phyloP scores from a whole-genome alignment of 2,113 vertebrate species.

The Thalassoma bifasciatum region DNA sequence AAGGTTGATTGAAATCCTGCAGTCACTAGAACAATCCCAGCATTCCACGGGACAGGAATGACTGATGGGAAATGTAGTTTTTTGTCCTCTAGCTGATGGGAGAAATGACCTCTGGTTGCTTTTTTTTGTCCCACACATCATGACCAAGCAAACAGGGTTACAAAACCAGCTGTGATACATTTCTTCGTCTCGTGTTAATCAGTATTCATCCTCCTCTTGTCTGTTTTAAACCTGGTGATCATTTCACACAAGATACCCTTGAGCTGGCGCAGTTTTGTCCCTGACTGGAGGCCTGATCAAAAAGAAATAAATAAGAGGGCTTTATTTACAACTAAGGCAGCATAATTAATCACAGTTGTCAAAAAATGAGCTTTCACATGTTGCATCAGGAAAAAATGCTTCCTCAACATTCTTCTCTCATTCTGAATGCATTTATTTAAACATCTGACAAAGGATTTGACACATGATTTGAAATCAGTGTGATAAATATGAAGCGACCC shows the following conservation, averaged over 20 bases:
- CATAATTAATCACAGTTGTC: too few relatives aligned
- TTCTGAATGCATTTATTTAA: too few relatives aligned
- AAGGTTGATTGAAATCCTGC: slow-evolving; percentile 74
- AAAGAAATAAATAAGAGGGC: slow-evolving; percentile 38
- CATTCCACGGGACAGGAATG: slow-evolving; percentile 56
- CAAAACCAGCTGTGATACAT: slow-evolving; percentile 1
- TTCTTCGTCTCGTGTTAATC: background rate
- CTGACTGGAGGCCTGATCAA: slow-evolving; percentile 45
- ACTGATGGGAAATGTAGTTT: slow-evolving; percentile 62
- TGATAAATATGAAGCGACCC: too few relatives aligned
- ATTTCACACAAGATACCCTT: slow-evolving; percentile 48
- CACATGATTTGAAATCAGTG: too few relatives aligned
- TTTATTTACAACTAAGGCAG: too few relatives aligned
- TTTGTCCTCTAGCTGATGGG: background rate
- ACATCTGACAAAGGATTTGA: too few relatives aligned
- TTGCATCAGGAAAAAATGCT: too few relatives aligned
- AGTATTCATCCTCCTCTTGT: background rate
- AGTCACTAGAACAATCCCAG: slow-evolving; percentile 69
- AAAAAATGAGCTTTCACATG: too few relatives aligned
- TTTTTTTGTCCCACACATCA: slow-evolving; percentile 18
- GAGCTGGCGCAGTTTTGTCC: slow-evolving; percentile 32
- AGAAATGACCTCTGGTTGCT: slow-evolving; percentile 23
- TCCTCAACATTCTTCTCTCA: too few relatives aligned
- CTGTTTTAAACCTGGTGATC: slow-evolving; percentile 63
- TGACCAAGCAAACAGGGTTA: slow-evolving; percentile 11